Percentiles rank a stretch among this genome's conserved stretches.
Evolutionary conservation across 1,140 invertebrate species (phyloP).

Genomic region (Penaeus chinensis): DNA sequence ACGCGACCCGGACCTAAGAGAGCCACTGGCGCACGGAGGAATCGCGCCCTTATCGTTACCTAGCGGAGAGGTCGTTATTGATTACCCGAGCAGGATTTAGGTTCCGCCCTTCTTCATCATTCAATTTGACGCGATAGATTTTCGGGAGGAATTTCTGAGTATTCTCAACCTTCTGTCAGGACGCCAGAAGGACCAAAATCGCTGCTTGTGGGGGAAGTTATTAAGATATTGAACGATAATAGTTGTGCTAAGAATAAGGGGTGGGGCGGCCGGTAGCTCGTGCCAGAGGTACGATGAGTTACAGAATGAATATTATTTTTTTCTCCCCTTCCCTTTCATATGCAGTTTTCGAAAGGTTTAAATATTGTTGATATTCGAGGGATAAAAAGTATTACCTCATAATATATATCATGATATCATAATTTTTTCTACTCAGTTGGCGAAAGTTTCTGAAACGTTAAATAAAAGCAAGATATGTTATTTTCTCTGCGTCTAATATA

Average conservation of each 20-base stretch:
- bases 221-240: slow-evolving; percentile 56
- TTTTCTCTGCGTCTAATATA: no score
- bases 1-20: no score
- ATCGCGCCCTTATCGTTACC: background rate
- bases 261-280: background rate
- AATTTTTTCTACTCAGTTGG: no score
- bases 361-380: no score
- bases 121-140: slow-evolving; percentile 51
- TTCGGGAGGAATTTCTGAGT: slow-evolving; percentile 3
- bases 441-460: no score
- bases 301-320: background rate
- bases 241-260: slow-evolving; percentile 43
- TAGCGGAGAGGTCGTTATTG: background rate
- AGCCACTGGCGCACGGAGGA: background rate
- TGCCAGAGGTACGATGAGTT: slow-evolving; percentile 13
- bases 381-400: no score
- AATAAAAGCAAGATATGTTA: no score
- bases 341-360: background rate
- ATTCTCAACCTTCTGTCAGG: slow-evolving; percentile 21
- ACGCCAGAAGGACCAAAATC: slow-evolving; percentile 17
- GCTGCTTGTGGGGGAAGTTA: slow-evolving; percentile 21
- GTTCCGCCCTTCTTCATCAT: slow-evolving; percentile 23
- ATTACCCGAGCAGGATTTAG: background rate
- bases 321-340: background rate
- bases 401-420: no score